Evolutionary conservation across 2,797 vertebrate genomes (phyloP).

Genomic region (Neomorphus geoffroyi): DNA sequence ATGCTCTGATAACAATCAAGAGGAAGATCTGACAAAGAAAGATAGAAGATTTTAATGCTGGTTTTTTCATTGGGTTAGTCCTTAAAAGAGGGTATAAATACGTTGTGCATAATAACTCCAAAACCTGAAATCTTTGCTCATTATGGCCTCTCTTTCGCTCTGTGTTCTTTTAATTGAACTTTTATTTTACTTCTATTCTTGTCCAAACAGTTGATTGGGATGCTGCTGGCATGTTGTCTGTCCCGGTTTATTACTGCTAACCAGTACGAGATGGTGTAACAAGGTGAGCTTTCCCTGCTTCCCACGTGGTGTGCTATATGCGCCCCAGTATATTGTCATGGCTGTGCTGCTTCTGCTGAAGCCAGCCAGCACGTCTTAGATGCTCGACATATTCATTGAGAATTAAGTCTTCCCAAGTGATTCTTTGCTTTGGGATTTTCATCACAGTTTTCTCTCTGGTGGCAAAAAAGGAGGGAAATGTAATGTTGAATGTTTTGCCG

Average conservation of each 20-base stretch:
- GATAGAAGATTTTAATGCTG: neutral
- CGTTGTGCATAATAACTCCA: neutral
- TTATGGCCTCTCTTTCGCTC: neutral
- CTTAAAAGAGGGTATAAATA: neutral
- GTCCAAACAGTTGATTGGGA: constrained; percentile 86
- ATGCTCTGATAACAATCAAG: neutral
- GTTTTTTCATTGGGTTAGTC: neutral
- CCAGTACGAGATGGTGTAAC: constrained; percentile 98
- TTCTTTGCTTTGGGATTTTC: neutral
- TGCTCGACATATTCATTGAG: neutral
- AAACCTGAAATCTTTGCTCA: neutral
- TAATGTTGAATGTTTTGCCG: neutral
- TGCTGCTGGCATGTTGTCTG: constrained; percentile 92
- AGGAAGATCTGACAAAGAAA: neutral
- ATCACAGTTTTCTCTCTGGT: neutral
- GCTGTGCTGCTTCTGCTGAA: neutral
- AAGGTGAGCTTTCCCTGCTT: constrained; percentile 67
- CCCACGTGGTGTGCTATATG: neutral
- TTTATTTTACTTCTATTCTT: constrained; percentile 5
- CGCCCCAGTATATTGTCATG: neutral
- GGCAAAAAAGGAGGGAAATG: accelerated
- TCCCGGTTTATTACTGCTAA: constrained; percentile 94
- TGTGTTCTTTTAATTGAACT: neutral
- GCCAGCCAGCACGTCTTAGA: neutral
- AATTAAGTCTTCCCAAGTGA: neutral